Conservation (phyloP, 2,888 invertebrate genomes). For the Pogonocherus hispidulus region DNA sequence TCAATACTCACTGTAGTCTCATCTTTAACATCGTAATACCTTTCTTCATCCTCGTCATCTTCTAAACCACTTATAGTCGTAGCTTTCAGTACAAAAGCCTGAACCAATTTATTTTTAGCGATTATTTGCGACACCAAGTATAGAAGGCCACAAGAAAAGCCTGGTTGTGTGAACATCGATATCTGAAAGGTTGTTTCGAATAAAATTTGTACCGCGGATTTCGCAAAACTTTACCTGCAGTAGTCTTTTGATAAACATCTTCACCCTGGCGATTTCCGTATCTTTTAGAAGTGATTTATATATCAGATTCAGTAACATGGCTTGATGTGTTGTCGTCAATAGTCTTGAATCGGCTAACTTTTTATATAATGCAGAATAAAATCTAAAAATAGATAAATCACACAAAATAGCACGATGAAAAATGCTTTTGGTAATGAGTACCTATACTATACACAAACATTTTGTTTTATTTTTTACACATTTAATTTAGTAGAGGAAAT, state of each 20-base stretch:
- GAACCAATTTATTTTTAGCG: constrained; percentile 60
- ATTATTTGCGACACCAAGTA: constrained; percentile 83
- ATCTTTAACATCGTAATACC: constrained; percentile 58
- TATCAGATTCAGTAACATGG: constrained; percentile 88
- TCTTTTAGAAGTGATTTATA: constrained; percentile 90
- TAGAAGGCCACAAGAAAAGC: constrained; percentile 86
- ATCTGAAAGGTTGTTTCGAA: constrained; percentile 67
- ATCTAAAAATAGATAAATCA: constrained; percentile 76
- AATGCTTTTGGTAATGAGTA: no score
- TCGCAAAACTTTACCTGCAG: constrained; percentile 72
- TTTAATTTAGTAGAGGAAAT: no score
- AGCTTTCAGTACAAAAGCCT: constrained; percentile 57
- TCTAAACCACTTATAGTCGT: constrained; percentile 45
- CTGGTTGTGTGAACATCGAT: constrained; percentile 79
- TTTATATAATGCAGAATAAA: constrained; percentile 90
- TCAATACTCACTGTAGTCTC: constrained; percentile 42
- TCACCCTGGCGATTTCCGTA: constrained; percentile 77
- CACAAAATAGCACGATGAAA: no score
- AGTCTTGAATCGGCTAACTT: constrained; percentile 86
- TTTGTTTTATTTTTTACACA: no score
- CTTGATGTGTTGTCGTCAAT: constrained; percentile 77
- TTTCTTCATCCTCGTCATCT: constrained; percentile 59
- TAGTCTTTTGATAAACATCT: constrained; percentile 89
- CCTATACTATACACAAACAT: no score
- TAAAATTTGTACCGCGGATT: no score